Evolutionary conservation across 2,113 vertebrate genomes (phyloP).

Genomic region (Peromyscus maniculatus): DNA sequence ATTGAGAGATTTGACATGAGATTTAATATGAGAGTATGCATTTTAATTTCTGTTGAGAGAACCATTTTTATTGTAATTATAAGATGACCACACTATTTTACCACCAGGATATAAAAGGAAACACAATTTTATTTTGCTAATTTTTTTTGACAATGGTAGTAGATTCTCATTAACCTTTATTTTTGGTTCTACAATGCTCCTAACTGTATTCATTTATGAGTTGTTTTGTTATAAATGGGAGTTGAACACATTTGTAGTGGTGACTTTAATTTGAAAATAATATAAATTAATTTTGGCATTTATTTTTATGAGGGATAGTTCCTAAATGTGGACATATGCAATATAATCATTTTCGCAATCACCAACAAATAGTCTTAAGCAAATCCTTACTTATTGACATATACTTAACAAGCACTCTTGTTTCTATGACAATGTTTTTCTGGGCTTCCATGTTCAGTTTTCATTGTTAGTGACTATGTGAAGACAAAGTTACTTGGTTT

Average conservation of each 20-base stretch:
- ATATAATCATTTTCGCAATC: background rate
- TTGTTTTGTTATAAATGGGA: background rate
- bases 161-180: background rate
- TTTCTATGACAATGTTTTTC: background rate
- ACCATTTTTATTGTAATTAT: background rate
- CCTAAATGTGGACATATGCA: background rate
- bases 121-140: background rate
- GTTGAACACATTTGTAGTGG: background rate
- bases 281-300: background rate
- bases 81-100: background rate
- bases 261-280: background rate
- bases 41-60: background rate
- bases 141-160: background rate
- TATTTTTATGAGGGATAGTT: background rate
- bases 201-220: background rate
- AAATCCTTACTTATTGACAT: background rate
- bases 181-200: background rate
- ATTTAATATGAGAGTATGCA: background rate
- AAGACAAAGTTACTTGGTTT: background rate
- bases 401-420: background rate
- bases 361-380: background rate
- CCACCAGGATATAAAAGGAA: background rate
- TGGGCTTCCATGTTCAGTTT: background rate
- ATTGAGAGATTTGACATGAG: background rate
- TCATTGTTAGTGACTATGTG: background rate